A percentile compares a stretch with the other conserved stretches of the same genome.
Evolutionary conservation across 1,140 invertebrate genomes (phyloP).

Genomic region (Aphaenogaster rudis): DNA sequence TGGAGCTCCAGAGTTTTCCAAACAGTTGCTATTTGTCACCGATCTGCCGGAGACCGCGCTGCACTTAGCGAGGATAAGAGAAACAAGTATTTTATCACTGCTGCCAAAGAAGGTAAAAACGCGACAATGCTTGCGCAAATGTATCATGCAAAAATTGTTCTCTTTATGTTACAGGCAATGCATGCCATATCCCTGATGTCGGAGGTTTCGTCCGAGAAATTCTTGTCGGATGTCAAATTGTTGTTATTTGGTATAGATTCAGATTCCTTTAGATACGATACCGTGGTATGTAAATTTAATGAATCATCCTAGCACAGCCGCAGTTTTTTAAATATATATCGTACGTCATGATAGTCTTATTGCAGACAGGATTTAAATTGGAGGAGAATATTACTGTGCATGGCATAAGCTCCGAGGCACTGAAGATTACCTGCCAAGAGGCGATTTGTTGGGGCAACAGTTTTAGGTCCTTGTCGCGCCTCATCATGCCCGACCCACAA

Average conservation of each 20-base stretch:
- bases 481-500: conserved; percentile 73
- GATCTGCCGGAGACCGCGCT: conserved; percentile 79
- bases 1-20: conserved; percentile 74
- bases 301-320: neutral
- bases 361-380: conserved; percentile 79
- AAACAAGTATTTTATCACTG: conserved; percentile 70
- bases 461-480: conserved; percentile 78
- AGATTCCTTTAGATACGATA: conserved; percentile 81
- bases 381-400: conserved; percentile 76
- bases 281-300: conserved; percentile 70
- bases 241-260: conserved; percentile 87
- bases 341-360: conserved; percentile 7
- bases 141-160: conserved; percentile 38
- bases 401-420: conserved; percentile 76
- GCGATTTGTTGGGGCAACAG: conserved; percentile 83
- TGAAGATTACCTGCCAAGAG: conserved; percentile 78
- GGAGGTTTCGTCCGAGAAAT: conserved; percentile 78
- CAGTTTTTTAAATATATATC: neutral
- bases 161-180: conserved; percentile 60
- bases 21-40: conserved; percentile 79
- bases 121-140: neutral
- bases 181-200: conserved; percentile 66
- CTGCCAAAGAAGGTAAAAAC: conserved; percentile 69
- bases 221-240: conserved; percentile 84
- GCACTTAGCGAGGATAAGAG: conserved; percentile 79